Percentiles rank a stretch among this genome's conserved stretches.
These are phyloP conservation scores for Pemphigus obesinymphae DNA, from an alignment of 1,140 invertebrate genomes.

Conservation along the genomic window DNA sequence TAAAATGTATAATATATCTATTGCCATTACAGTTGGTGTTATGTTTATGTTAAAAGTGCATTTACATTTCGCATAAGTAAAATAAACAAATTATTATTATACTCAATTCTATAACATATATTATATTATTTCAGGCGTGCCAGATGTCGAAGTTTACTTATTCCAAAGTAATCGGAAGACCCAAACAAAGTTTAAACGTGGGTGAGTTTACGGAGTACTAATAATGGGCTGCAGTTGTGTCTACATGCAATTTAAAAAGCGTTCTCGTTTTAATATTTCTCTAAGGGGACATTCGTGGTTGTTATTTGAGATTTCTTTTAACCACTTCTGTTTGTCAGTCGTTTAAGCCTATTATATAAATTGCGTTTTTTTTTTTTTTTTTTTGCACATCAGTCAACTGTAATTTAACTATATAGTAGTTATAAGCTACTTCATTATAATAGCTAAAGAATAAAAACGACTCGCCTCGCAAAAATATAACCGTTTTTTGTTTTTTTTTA, in stretches of 20 bases:
- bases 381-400: constrained; percentile 4
- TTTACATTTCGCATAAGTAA: too few relatives aligned
- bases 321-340: neutral
- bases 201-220: neutral
- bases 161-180: neutral
- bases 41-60: too few relatives aligned
- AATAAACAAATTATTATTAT: too few relatives aligned
- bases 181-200: neutral
- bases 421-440: constrained; percentile 22
- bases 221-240: neutral
- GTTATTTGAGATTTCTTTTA: neutral
- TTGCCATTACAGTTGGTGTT: too few relatives aligned
- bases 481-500: too few relatives aligned
- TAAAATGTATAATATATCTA: too few relatives aligned
- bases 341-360: constrained; percentile 15
- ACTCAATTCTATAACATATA: too few relatives aligned
- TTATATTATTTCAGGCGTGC: neutral
- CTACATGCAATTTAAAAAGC: neutral
- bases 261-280: constrained; percentile 12
- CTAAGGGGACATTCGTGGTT: neutral
- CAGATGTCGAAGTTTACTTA: neutral
- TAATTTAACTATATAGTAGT: neutral
- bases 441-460: neutral
- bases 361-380: too few relatives aligned
- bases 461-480: neutral